phyloP scores from a whole-genome alignment of 2,113 vertebrate species.

The Psophia crepitans region DNA sequence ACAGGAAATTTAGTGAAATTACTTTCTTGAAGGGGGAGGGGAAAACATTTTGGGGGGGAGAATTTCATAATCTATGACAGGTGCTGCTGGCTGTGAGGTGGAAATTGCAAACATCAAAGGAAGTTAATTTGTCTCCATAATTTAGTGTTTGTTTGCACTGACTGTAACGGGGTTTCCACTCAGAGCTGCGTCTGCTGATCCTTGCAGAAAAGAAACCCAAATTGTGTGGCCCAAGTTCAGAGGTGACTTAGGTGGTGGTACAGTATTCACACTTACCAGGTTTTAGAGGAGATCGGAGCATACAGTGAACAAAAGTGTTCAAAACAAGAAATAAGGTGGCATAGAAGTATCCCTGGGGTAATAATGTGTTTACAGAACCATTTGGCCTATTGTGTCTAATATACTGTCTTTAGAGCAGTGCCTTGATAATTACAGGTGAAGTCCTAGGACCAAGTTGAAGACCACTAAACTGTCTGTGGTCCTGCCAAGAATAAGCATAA shows the following conservation, averaged over 20 bases:
- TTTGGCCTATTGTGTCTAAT: conserved; percentile 8
- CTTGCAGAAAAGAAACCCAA: background rate
- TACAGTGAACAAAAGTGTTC: background rate
- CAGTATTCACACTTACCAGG: background rate
- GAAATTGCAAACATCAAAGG: background rate
- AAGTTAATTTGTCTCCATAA: conserved; percentile 1
- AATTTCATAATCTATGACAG: background rate
- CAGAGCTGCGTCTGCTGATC: background rate
- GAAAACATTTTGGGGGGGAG: background rate
- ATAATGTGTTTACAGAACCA: conserved; percentile 9
- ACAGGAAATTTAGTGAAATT: background rate
- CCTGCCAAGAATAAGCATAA: background rate
- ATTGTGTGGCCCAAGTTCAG: background rate
- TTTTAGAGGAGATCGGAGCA: background rate
- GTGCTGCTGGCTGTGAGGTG: background rate
- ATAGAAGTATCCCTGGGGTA: background rate
- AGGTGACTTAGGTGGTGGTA: background rate
- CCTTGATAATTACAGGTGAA: conserved; percentile 33
- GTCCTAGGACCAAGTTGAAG: conserved; percentile 33
- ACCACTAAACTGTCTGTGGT: background rate
- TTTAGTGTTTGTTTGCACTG: background rate
- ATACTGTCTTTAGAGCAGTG: conserved; percentile 35
- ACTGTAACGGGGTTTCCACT: background rate
- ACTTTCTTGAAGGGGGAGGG: background rate
- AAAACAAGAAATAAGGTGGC: background rate